Evolutionary conservation across 2,113 vertebrate genomes (phyloP).

Genomic region (Anarhynchus alexandrinus): DNA sequence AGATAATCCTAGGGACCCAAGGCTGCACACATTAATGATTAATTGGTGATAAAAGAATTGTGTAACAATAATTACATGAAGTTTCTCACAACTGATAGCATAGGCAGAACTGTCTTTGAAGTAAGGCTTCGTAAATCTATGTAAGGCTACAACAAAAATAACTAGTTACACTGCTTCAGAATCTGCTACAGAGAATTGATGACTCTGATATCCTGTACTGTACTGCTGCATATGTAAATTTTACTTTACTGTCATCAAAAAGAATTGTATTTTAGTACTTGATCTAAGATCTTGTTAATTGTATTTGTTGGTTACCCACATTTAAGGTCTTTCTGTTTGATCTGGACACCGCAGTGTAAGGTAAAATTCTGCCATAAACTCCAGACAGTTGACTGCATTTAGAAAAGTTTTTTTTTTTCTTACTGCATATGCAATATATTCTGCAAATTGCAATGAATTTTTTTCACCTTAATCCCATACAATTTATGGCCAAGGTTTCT

Average conservation of each 20-base stretch:
- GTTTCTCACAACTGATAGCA: not conserved
- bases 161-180: not conserved
- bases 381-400: rapidly evolving
- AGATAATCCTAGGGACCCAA: not conserved
- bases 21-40: not conserved
- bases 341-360: rapidly evolving
- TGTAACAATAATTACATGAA: not conserved
- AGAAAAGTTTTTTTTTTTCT: not conserved
- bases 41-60: not conserved
- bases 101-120: not conserved
- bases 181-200: not conserved
- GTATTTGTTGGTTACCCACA: not conserved
- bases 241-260: not conserved
- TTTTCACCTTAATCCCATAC: not conserved
- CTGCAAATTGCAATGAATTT: not conserved
- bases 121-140: not conserved
- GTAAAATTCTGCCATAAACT: not conserved
- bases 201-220: not conserved
- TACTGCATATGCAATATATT: not conserved
- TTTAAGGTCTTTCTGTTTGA: not conserved
- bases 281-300: not conserved
- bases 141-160: not conserved
- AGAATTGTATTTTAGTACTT: not conserved
- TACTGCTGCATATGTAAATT: not conserved
- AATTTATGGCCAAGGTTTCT: not conserved